Evolutionary conservation across 35 echinoderm and acorn worm species (phyloP).

Genomic region (Ptychodera flava): DNA sequence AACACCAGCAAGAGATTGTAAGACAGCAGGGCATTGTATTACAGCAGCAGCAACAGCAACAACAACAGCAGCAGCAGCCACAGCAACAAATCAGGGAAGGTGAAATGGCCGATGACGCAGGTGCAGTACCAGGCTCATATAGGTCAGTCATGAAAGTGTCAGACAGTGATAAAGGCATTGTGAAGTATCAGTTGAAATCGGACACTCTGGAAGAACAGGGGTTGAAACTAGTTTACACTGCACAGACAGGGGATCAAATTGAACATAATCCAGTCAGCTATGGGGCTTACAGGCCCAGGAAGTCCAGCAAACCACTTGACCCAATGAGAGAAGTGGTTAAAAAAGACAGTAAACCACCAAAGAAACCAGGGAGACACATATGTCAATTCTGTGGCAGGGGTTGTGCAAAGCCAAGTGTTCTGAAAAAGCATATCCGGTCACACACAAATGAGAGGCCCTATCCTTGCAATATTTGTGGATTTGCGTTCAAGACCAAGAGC

Average conservation of each 20-base stretch:
- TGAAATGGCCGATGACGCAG: background rate
- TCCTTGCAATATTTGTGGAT: conserved; percentile 90
- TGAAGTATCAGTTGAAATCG: conserved; percentile 45
- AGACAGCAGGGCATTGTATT: background rate
- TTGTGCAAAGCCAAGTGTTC: conserved; percentile 94
- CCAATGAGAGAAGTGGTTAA: background rate
- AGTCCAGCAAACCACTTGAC: conserved; percentile 12
- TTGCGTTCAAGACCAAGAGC: conserved; percentile 97
- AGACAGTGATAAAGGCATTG: conserved; percentile 37
- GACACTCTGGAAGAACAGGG: conserved; percentile 59
- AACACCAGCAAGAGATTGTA: background rate
- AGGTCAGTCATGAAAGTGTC: conserved; percentile 23
- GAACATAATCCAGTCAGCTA: conserved; percentile 17
- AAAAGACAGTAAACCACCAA: conserved; percentile 16
- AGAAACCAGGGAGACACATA: conserved; percentile 74
- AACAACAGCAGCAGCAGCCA: background rate
- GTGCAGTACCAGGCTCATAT: background rate
- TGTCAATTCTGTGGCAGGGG: conserved; percentile 88
- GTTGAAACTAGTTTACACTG: conserved; percentile 43
- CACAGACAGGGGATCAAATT: conserved; percentile 19
- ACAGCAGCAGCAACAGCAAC: background rate
- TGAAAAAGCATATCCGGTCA: conserved; percentile 91
- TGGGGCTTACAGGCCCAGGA: conserved; percentile 35
- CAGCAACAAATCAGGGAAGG: background rate
- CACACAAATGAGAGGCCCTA: conserved; percentile 95